phyloP scores from a whole-genome alignment of 2,888 invertebrate species.

The Drosophila mercatorum region DNA sequence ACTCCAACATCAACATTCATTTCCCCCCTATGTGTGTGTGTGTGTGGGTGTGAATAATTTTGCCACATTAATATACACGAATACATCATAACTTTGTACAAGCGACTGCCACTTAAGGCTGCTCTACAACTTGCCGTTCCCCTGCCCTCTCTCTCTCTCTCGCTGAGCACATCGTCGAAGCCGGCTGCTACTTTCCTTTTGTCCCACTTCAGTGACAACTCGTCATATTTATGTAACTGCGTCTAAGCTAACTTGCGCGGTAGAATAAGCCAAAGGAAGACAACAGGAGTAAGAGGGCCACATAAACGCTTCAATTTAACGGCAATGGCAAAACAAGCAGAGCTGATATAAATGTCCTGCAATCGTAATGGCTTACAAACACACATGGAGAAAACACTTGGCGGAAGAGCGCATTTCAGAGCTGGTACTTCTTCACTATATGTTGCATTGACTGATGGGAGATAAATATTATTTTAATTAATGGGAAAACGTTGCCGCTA shows the following conservation, averaged over 20 bases:
- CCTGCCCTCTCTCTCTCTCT: constrained; percentile 7
- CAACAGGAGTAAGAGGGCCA: not conserved
- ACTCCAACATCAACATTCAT: constrained; percentile 71
- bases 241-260: constrained; percentile 61
- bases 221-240: constrained; percentile 73
- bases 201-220: constrained; percentile 49
- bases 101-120: constrained; percentile 70
- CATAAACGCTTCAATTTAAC: constrained; percentile 64
- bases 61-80: constrained; percentile 76
- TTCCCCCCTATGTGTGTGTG: constrained; percentile 39
- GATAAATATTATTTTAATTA: constrained; percentile 19
- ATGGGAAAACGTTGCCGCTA: not conserved
- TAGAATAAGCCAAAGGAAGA: not conserved
- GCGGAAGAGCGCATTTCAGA: constrained; percentile 7
- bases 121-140: constrained; percentile 30
- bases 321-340: constrained; percentile 30
- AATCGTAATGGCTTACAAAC: constrained; percentile 34
- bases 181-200: constrained; percentile 25
- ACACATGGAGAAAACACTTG: constrained; percentile 6
- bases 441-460: constrained; percentile 13
- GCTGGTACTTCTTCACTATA: not conserved
- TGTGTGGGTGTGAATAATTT: constrained; percentile 54
- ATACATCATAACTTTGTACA: constrained; percentile 77
- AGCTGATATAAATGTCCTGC: constrained; percentile 42
- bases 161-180: constrained; percentile 57